Conservation (phyloP, 2,113 vertebrate genomes). For the Chascanopsetta lugubris region DNA sequence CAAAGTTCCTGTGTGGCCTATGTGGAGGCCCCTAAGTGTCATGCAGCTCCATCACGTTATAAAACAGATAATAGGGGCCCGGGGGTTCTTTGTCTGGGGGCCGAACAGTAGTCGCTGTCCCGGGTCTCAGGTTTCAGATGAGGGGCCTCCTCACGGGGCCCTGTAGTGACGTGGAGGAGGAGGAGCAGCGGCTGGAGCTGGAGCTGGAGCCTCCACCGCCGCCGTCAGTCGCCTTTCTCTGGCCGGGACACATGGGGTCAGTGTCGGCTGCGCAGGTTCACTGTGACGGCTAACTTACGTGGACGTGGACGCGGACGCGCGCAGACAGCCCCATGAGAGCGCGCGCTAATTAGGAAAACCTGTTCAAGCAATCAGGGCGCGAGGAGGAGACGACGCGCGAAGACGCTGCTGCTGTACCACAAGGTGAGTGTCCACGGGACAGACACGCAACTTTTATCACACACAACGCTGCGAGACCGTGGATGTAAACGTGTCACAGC, state of each 20-base stretch:
- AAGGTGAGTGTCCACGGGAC: conserved; percentile 67
- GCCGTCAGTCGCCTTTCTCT: conserved; percentile 53
- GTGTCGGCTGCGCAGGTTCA: conserved; percentile 47
- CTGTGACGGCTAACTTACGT: conserved; percentile 2
- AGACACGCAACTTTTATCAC: too few relatives aligned
- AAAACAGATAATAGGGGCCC: conserved; percentile 8
- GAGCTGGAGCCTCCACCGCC: conserved; percentile 28
- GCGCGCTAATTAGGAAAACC: conserved; percentile 70
- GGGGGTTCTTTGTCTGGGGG: conserved; percentile 16
- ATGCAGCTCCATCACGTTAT: conserved; percentile 1
- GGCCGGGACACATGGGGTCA: conserved; percentile 70
- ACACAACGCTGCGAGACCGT: too few relatives aligned
- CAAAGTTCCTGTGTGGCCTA: too few relatives aligned
- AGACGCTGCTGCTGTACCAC: conserved; percentile 17
- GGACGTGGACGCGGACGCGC: conserved; percentile 47
- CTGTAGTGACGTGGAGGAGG: conserved; percentile 64
- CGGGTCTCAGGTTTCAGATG: conserved; percentile 73
- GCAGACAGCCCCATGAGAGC: conserved; percentile 39
- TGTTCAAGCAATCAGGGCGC: conserved; percentile 71
- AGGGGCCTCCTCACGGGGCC: conserved; percentile 62
- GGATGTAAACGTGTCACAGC: too few relatives aligned
- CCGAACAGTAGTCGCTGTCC: conserved; percentile 51
- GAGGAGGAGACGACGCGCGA: conserved; percentile 37
- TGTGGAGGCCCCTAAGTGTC: too few relatives aligned
- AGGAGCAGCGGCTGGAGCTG: conserved; percentile 44